Base-by-base conservation (phyloP, 92 coral and sea anemone species). In the Parazoanthus darwini region DNA sequence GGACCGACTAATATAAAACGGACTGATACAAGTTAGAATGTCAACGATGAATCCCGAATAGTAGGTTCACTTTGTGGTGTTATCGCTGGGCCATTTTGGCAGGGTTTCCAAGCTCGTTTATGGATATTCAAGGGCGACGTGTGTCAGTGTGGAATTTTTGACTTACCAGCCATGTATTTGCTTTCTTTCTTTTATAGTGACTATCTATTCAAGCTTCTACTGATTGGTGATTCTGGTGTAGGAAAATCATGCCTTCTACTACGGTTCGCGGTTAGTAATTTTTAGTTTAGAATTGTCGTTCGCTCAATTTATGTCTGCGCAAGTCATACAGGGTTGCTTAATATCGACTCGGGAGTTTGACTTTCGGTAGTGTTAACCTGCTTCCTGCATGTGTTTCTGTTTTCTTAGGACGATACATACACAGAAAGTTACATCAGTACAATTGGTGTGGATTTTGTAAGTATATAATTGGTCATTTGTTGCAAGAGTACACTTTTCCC, bases 21-120 rank as follows among this genome's bases (percentile, higher is more conserved):
- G 96, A 90, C 94, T 90, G 91, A 79, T 90, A 89, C 92, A 95
- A 85, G 97, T 90, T 97, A 97, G 82, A 92, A 97, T 97, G 99
- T 95, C 99, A 93, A 94, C 98, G 80, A 95, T 97, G 99, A 97
- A 97, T 93, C 99, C 99, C 93, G 99, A 97, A 97, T 97, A 97
- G 99, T 97, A 95, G 91, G 99, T 97, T 87, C 70, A 89, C 86
- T 83, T 94, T 85, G 88, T 93, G 93, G 88, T 89, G 88, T 94
- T 85, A 20, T 91, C 88, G 88, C 73, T 81, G 92, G 82, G 82
- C 87, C 86, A 80, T 91, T 85, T 88, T 88, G 92, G 91, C 91
- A 92, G 92, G 93, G 96, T 91, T 93, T 91, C 88, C 91, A 90
- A 91, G 89, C 92, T 84, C 87, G 87, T 84, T 84, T 81, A 43